phyloP scores from a whole-genome alignment of 2,113 vertebrate species.

The Sorex araneus region DNA sequence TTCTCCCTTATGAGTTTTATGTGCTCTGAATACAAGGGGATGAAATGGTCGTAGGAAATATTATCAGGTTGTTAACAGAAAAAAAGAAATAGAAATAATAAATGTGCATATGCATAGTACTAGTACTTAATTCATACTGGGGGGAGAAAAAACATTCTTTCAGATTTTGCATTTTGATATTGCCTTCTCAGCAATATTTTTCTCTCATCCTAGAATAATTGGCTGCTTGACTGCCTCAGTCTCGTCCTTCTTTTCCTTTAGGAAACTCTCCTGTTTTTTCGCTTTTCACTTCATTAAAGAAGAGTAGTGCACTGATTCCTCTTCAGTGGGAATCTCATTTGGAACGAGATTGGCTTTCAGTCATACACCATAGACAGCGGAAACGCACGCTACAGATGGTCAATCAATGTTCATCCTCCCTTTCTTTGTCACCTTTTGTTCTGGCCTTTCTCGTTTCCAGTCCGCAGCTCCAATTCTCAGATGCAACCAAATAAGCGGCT shows the following conservation, averaged over 20 bases:
- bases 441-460: slow-evolving; percentile 12
- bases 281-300: slow-evolving; percentile 32
- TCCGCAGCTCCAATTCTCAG: slow-evolving; percentile 7
- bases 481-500: slow-evolving; percentile 2
- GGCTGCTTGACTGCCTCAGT: not conserved
- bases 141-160: slow-evolving; percentile 44
- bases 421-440: not conserved
- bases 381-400: not conserved
- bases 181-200: not conserved
- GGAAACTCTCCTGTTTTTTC: not conserved
- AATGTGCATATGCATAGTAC: not conserved
- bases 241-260: not conserved
- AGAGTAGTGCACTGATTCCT: not conserved
- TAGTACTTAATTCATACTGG: not conserved
- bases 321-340: slow-evolving; percentile 10
- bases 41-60: not conserved
- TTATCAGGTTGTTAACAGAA: not conserved
- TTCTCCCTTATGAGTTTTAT: slow-evolving; percentile 29
- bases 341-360: slow-evolving; percentile 17
- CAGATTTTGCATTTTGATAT: slow-evolving; percentile 7
- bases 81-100: not conserved
- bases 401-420: not conserved
- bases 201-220: not conserved
- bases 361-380: not conserved
- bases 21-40: not conserved